Evolutionary conservation across 2,888 invertebrate genomes (phyloP).

Genomic region (Pilophorus perplexus): DNA sequence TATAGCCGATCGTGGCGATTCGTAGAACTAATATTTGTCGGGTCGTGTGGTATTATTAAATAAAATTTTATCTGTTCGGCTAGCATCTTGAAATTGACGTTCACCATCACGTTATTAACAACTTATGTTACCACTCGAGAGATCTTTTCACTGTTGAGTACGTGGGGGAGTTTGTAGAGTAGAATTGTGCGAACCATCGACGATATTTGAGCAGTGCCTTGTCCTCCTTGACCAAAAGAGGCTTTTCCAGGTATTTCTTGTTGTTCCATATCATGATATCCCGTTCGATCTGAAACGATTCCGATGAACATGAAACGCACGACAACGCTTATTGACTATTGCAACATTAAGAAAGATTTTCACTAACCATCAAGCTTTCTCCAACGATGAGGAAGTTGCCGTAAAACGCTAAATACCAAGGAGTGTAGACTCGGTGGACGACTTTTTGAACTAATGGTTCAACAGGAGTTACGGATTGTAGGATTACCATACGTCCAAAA

Average conservation of each 20-base stretch:
- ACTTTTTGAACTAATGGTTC: constrained; percentile 74
- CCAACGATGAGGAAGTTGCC: constrained; percentile 65
- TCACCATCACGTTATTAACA: too few species aligned
- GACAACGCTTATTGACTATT: constrained; percentile 24
- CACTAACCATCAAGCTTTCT: constrained; percentile 66
- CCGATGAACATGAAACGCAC: constrained; percentile 50
- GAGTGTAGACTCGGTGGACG: constrained; percentile 73
- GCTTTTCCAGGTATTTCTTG: constrained; percentile 70
- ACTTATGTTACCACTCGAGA: constrained; percentile 50
- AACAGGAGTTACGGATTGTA: constrained; percentile 76
- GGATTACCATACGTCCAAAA: constrained; percentile 62
- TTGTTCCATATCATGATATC: constrained; percentile 86
- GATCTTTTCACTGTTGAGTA: constrained; percentile 48
- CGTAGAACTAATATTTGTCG: too few species aligned
- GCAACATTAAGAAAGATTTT: too few species aligned
- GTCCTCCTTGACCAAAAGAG: constrained; percentile 73
- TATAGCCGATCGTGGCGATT: too few species aligned
- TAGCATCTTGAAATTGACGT: too few species aligned
- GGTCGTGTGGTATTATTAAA: too few species aligned
- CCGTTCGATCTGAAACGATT: constrained; percentile 68
- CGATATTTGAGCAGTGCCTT: constrained; percentile 68
- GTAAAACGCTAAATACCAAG: constrained; percentile 60
- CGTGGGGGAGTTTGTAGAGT: constrained; percentile 66
- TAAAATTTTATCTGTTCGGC: too few species aligned
- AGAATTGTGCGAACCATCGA: constrained; percentile 83